These are phyloP conservation scores for sheep (Ovis aries) DNA, from an alignment of 2,113 vertebrate genomes.

Conservation along the genomic window ARS-UI_Ramb_v3.0 NC_056067.1:3333501-3334000, in stretches of 20 bases:
- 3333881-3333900: not conserved
- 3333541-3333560: not conserved
- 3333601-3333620: not conserved
- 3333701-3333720: not conserved
- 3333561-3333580: not conserved
- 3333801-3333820: not conserved
- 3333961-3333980: not conserved
- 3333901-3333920: not conserved
- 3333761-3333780: not conserved
- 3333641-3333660: not conserved
- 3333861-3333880: rapidly evolving
- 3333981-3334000: not conserved
- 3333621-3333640: not conserved
- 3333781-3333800: not conserved
- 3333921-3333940: not conserved
- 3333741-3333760: not conserved
- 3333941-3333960: not conserved
- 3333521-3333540: not conserved
- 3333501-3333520: not conserved
- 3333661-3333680: not conserved
- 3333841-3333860: not conserved
- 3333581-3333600: not conserved
- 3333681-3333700: not conserved
- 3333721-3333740: not conserved
- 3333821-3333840: not conserved